phyloP scores from a whole-genome alignment of 1,140 invertebrate species.

The Zaprionus davidi region DNA sequence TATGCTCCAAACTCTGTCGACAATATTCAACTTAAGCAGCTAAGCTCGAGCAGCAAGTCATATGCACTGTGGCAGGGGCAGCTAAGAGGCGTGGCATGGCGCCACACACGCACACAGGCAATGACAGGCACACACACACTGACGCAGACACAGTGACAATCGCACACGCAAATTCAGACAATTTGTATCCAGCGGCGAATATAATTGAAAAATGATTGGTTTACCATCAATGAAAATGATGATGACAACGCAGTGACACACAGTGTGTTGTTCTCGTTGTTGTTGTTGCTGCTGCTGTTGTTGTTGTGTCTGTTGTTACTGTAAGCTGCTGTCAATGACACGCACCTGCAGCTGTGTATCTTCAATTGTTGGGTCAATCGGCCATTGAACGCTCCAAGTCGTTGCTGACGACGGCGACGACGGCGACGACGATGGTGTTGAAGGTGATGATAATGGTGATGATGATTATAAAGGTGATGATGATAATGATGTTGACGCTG shows the following conservation, averaged over 20 bases:
- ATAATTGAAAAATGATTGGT: slow-evolving; percentile 84
- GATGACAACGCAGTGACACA: slow-evolving; percentile 69
- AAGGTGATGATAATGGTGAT: neutral
- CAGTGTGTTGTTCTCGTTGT: slow-evolving; percentile 13
- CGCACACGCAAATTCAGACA: slow-evolving; percentile 76
- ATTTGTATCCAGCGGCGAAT: slow-evolving; percentile 83
- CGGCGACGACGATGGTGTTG: neutral
- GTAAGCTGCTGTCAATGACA: slow-evolving; percentile 65
- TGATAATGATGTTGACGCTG: slow-evolving; percentile 3
- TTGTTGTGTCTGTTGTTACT: slow-evolving; percentile 35
- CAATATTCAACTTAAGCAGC: neutral
- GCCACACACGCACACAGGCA: slow-evolving; percentile 16
- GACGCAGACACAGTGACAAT: neutral
- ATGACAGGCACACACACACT: neutral
- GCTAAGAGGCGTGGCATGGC: slow-evolving; percentile 39
- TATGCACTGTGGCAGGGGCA: slow-evolving; percentile 9
- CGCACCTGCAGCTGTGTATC: slow-evolving; percentile 68
- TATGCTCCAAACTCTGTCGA: no score
- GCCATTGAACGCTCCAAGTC: slow-evolving; percentile 48
- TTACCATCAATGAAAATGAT: slow-evolving; percentile 82
- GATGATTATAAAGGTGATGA: neutral
- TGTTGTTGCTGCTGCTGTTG: slow-evolving; percentile 21
- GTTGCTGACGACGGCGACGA: neutral
- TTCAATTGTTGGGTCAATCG: slow-evolving; percentile 74
- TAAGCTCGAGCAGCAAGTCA: neutral